phyloP scores from a whole-genome alignment of 2,797 vertebrate genomes.

The Leptodactylus fallax region DNA sequence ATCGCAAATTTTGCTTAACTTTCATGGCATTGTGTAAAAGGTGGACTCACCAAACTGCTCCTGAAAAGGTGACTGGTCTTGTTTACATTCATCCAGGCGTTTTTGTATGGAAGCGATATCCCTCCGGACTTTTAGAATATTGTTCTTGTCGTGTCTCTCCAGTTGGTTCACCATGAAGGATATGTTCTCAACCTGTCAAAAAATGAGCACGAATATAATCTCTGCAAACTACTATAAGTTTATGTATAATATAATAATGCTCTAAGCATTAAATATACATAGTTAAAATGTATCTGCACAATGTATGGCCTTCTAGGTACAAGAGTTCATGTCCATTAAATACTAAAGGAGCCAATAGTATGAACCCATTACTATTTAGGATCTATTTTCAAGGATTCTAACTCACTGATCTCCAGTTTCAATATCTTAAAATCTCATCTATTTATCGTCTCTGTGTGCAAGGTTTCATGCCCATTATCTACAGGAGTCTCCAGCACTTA shows the following conservation, averaged over 20 bases:
- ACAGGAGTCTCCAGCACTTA: background rate
- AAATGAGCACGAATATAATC: background rate
- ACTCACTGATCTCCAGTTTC: no score
- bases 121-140: constrained; percentile 10
- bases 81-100: constrained; percentile 34
- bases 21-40: background rate
- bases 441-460: constrained; percentile 55
- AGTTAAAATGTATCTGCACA: no score
- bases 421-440: no score
- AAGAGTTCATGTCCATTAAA: background rate
- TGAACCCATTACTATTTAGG: no score
- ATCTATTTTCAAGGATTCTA: no score
- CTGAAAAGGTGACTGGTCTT: background rate
- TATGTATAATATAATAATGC: no score
- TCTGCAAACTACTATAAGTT: no score
- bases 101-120: constrained; percentile 3
- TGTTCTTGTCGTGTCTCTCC: constrained; percentile 33
- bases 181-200: constrained; percentile 38
- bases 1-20: background rate
- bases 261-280: no score
- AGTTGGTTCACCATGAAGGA: constrained; percentile 24
- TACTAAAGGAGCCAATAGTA: no score
- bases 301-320: background rate
- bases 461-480: background rate
- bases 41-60: background rate